Percentiles rank a stretch among this genome's conserved stretches.
Evolutionary conservation across 2,113 vertebrate genomes (phyloP).

Genomic region (Brachirus orientalis): DNA sequence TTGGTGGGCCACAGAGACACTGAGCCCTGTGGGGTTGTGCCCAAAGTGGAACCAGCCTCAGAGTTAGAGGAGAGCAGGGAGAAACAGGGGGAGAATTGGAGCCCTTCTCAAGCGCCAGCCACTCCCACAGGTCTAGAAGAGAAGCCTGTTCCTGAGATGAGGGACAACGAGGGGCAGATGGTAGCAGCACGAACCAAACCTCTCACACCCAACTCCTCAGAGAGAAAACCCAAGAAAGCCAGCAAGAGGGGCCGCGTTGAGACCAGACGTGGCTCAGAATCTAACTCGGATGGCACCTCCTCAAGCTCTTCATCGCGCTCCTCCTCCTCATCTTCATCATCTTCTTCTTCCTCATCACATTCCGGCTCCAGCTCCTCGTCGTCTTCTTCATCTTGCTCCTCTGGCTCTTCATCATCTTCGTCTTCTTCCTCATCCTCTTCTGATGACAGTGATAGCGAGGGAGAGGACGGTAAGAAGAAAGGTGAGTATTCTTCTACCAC

Average conservation of each 20-base stretch:
- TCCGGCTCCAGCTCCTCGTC: slow-evolving; percentile 84
- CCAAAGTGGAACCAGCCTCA: slow-evolving; percentile 88
- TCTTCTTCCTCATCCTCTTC: slow-evolving; percentile 94
- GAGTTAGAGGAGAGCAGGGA: slow-evolving; percentile 83
- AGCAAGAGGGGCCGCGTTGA: slow-evolving; percentile 79
- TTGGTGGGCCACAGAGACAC: slow-evolving; percentile 77
- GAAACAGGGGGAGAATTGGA: slow-evolving; percentile 84
- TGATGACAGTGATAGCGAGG: slow-evolving; percentile 92
- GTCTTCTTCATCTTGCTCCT: slow-evolving; percentile 92
- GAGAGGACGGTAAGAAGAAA: slow-evolving; percentile 80
- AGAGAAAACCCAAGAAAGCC: slow-evolving; percentile 88
- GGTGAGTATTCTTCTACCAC: slow-evolving; percentile 55
- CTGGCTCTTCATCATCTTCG: slow-evolving; percentile 93
- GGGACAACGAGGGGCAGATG: slow-evolving; percentile 85
- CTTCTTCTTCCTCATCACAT: slow-evolving; percentile 90
- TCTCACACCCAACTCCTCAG: slow-evolving; percentile 90
- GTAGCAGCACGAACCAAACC: slow-evolving; percentile 96
- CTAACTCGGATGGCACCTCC: slow-evolving; percentile 87
- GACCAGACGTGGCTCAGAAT: slow-evolving; percentile 84
- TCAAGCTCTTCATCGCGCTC: slow-evolving; percentile 91
- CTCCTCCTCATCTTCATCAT: slow-evolving; percentile 94
- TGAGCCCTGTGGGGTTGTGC: slow-evolving; percentile 74
- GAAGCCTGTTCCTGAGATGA: slow-evolving; percentile 76
- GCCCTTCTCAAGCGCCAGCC: slow-evolving; percentile 79
- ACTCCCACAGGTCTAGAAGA: slow-evolving; percentile 82